These are phyloP conservation scores for Pararge aegeria DNA, from an alignment of 1,140 invertebrate genomes.

Conservation along the genomic window DNA sequence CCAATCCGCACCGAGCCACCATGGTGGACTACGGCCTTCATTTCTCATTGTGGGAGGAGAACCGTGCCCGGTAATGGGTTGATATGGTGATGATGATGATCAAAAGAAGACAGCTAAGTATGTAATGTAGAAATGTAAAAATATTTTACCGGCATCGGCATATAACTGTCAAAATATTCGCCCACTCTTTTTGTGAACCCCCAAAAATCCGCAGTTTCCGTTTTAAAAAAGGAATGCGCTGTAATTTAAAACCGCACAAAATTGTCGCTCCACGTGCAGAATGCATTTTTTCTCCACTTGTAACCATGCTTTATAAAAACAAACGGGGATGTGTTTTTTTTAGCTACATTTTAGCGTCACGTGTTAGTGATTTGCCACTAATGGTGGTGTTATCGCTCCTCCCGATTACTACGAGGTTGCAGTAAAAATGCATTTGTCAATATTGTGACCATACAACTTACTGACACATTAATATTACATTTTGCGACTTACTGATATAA, in stretches of 20 bases:
- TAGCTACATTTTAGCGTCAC: slow-evolving; percentile 48
- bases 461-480: no score
- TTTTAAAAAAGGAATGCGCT: slow-evolving; percentile 58
- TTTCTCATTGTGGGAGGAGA: no score
- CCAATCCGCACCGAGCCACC: no score
- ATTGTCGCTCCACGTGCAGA: slow-evolving; percentile 64
- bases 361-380: slow-evolving; percentile 71
- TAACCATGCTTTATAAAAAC: slow-evolving; percentile 56
- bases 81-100: no score
- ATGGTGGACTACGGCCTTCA: no score
- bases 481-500: no score
- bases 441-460: slow-evolving; percentile 17
- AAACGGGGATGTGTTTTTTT: slow-evolving; percentile 35
- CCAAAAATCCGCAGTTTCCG: slow-evolving; percentile 70
- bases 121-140: not conserved
- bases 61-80: no score
- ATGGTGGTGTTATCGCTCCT: slow-evolving; percentile 56
- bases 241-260: slow-evolving; percentile 71
- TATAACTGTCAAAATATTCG: slow-evolving; percentile 26
- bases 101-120: no score
- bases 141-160: slow-evolving; percentile 2
- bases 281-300: slow-evolving; percentile 54
- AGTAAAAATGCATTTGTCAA: slow-evolving; percentile 28
- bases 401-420: slow-evolving; percentile 48
- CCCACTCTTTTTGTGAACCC: slow-evolving; percentile 46